These are phyloP conservation scores for Bellardia pandia DNA, from an alignment of 2,888 invertebrate species.

Conservation along the genomic window DNA sequence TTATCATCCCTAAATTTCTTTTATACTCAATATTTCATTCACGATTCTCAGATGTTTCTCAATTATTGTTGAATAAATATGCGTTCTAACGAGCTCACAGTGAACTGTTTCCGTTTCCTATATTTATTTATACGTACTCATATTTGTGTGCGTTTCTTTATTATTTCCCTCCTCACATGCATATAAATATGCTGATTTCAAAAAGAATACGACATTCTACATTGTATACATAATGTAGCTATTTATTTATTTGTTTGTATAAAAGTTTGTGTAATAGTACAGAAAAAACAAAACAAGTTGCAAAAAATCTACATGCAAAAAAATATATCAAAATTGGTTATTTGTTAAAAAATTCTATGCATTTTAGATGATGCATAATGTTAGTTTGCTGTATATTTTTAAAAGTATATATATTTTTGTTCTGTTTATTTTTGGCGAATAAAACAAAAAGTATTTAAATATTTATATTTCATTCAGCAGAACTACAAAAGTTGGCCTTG, in stretches of 20 bases:
- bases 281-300: constrained; percentile 20
- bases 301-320: constrained; percentile 37
- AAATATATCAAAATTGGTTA: constrained; percentile 63
- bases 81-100: constrained; percentile 36
- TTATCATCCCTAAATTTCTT: constrained; percentile 9
- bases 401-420: constrained; percentile 23
- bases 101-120: constrained; percentile 25
- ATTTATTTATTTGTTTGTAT: constrained; percentile 25
- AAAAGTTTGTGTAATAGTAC: constrained; percentile 11
- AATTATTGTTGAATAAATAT: constrained; percentile 64
- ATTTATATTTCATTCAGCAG: constrained; percentile 21
- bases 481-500: constrained; percentile 5
- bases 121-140: background rate
- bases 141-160: constrained; percentile 11
- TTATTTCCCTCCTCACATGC: constrained; percentile 9
- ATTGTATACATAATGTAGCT: constrained; percentile 23
- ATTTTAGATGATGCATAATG: constrained; percentile 68
- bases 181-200: constrained; percentile 65
- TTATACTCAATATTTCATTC: constrained; percentile 50
- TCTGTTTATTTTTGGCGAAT: background rate
- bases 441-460: constrained; percentile 44
- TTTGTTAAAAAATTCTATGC: constrained; percentile 72
- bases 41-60: constrained; percentile 58
- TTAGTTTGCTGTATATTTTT: constrained; percentile 28
- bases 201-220: constrained; percentile 33